These are phyloP conservation scores for Semotilus atromaculatus DNA, from an alignment of 2,797 vertebrate species.

Conservation along the genomic window DNA sequence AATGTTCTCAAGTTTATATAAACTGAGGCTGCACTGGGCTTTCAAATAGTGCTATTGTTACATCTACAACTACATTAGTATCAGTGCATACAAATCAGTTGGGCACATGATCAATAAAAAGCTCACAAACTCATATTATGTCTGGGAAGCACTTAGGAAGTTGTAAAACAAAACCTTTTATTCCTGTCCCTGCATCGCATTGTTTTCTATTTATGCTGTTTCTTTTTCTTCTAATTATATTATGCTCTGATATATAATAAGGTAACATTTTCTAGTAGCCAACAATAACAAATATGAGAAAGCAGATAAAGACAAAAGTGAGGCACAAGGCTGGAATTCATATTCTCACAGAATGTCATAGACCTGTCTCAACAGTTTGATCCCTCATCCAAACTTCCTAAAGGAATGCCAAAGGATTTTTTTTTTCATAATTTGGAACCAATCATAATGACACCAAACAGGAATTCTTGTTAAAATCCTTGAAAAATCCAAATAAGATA, in stretches of 20 bases:
- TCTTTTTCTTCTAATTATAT: neutral
- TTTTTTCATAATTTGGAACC: neutral
- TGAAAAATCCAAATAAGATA: neutral
- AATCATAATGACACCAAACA: neutral
- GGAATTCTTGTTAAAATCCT: neutral
- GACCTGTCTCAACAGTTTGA: neutral
- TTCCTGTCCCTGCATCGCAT: neutral
- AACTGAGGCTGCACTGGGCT: neutral
- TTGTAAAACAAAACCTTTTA: constrained; percentile 14
- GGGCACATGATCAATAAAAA: constrained; percentile 30
- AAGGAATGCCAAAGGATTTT: neutral
- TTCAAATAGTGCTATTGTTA: constrained; percentile 2
- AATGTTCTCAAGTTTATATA: neutral
- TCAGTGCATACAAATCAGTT: constrained; percentile 32
- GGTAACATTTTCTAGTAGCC: neutral
- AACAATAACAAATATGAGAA: neutral
- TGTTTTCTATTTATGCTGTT: constrained; percentile 2
- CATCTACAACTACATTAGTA: constrained; percentile 19
- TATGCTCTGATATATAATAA: neutral
- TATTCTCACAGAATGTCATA: neutral
- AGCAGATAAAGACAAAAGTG: neutral
- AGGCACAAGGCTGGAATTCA: constrained; percentile 1
- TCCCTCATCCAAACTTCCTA: neutral
- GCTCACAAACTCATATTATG: constrained; percentile 19
- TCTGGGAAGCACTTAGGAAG: constrained; percentile 19